Evolutionary conservation across 2,888 invertebrate species (phyloP).

Genomic region (Therioaphis trifolii): DNA sequence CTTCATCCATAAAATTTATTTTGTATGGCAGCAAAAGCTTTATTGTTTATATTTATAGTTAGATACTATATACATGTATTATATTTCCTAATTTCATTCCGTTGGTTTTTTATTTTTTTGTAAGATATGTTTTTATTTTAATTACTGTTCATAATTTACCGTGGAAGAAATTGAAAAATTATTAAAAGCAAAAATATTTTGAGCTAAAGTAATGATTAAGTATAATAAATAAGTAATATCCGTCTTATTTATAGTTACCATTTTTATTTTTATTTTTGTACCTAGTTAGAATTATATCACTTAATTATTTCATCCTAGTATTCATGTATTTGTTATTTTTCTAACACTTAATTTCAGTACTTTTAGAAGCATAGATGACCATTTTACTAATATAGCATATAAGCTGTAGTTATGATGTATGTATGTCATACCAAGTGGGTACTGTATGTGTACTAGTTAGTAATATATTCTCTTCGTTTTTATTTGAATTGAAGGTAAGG

Average conservation of each 20-base stretch:
- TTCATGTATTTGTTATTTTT: not conserved
- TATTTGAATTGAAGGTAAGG: slow-evolving; percentile 55
- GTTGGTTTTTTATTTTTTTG: too few species aligned
- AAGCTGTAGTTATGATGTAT: not conserved
- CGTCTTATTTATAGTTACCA: not conserved
- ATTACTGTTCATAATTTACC: too few species aligned
- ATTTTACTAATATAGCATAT: not conserved
- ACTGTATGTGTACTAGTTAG: not conserved
- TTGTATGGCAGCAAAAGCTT: too few species aligned
- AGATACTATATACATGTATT: too few species aligned
- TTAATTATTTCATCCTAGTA: not conserved
- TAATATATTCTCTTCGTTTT: slow-evolving; percentile 3
- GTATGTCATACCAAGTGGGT: not conserved
- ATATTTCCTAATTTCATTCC: too few species aligned
- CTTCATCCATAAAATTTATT: too few species aligned
- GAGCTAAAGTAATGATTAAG: too few species aligned
- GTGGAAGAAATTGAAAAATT: too few species aligned
- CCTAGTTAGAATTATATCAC: not conserved
- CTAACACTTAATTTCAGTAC: not conserved
- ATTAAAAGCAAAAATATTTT: too few species aligned
- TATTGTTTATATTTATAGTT: too few species aligned
- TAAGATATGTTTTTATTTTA: too few species aligned
- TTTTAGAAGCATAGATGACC: not conserved
- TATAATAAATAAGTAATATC: too few species aligned
- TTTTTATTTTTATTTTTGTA: not conserved